Base-by-base conservation (phyloP, 2,113 vertebrate species). In the Rhineura floridana region DNA sequence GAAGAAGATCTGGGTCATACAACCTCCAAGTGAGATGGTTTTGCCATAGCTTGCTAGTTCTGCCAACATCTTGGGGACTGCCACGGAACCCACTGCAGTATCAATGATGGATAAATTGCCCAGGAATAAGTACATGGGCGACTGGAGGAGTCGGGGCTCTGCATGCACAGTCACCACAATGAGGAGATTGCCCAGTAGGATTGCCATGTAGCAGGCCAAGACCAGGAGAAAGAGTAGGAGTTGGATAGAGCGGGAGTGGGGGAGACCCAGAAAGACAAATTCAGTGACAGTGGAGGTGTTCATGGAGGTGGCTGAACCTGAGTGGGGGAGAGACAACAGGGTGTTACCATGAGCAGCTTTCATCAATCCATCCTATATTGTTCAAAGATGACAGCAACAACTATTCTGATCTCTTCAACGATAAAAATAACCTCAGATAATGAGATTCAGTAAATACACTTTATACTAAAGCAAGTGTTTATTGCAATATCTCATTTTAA, bases 71-170 rank as follows among this genome's bases (percentile, higher is more conserved):
- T 80, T 87, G 48, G 85, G 85, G 15, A 42, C 0, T 3, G 48
- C 75, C 76, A 87, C 85, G 21, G 76, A 80, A 33, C 46, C 76
- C 48, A 87, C 42, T 17, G 48, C 36, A n/a, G 75, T 55, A n/a
- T 89, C 59, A 6, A 83, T 67, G 23, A 90, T n/a, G 21, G 70
- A 90, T 30, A 90, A 65, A 15, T 55, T 69, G 15, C 46, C 21
- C n/a, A 90, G 48, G n/a, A 82, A 80, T 15, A 89, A 76, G 28
- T 89, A 89, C 84, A 82, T 89, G 30, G 84, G 78, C 3, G 23
- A 55, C 23, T 87, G 77, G 59, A 46, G 63, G 48, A 88, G 73
- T 0, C 2, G 63, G 39, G 81, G 28, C 17, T 88, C 87, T 76
- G 39, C 33, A 10, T n/a, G 12, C 42, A 84, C 75, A 0, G 63